Evolutionary conservation across 2,888 invertebrate genomes (phyloP).

Genomic region (Glomeris marginata): DNA sequence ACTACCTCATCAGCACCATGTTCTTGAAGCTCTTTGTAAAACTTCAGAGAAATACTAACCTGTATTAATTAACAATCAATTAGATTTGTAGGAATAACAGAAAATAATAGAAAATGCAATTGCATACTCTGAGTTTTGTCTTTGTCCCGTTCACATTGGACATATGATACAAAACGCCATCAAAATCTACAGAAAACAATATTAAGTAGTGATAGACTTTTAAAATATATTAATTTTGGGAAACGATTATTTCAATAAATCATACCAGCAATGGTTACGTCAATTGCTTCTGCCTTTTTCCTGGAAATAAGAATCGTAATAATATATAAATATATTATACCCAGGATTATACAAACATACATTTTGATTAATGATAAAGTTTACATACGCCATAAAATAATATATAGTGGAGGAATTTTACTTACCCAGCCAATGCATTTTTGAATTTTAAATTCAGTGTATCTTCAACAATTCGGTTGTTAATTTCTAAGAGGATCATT

Average conservation of each 20-base stretch:
- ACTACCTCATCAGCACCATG: constrained; percentile 87
- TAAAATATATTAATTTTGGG: not conserved
- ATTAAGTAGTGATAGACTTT: not conserved
- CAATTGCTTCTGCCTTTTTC: constrained; percentile 86
- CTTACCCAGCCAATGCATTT: constrained; percentile 92
- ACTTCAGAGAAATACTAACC: constrained; percentile 97
- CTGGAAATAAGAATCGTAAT: too few species aligned
- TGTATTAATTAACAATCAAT: constrained; percentile 33
- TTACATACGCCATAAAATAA: not conserved
- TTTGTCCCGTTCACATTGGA: constrained; percentile 94
- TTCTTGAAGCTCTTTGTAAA: constrained; percentile 94
- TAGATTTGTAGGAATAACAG: not conserved
- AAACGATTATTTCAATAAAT: not conserved
- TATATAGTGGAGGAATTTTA: constrained; percentile 23
- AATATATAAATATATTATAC: too few species aligned
- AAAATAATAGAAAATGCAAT: not conserved
- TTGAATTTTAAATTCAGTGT: constrained; percentile 88
- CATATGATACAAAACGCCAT: constrained; percentile 96
- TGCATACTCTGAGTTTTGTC: constrained; percentile 86
- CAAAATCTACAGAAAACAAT: constrained; percentile 67
- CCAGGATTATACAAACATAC: too few species aligned
- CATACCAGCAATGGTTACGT: constrained; percentile 54
- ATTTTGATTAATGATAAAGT: too few species aligned
- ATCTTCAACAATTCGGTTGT: constrained; percentile 98
- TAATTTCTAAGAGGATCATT: constrained; percentile 96